Conservation (phyloP, 2,888 invertebrate species). For the Cheilosia scutellata region DNA sequence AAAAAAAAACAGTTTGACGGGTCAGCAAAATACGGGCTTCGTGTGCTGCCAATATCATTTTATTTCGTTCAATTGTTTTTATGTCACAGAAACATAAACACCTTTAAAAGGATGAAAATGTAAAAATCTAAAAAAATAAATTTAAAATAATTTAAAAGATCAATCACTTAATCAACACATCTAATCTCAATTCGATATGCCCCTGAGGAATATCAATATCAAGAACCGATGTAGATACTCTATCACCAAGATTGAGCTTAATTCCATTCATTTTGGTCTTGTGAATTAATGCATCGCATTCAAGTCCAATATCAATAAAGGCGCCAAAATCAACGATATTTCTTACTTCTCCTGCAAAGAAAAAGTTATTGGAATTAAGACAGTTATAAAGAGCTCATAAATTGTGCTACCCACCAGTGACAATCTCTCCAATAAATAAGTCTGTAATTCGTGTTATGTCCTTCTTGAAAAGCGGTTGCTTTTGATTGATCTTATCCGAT, state of each 20-base stretch:
- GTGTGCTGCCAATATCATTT: too few species aligned
- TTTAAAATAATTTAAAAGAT: not conserved
- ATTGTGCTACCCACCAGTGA: constrained; percentile 86
- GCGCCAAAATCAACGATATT: constrained; percentile 96
- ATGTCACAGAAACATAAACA: too few species aligned
- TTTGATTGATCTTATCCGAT: constrained; percentile 87
- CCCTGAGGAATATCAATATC: constrained; percentile 86
- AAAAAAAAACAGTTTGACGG: too few species aligned
- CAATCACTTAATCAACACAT: constrained; percentile 77
- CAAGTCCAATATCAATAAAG: constrained; percentile 94
- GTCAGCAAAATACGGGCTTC: too few species aligned
- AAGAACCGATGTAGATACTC: constrained; percentile 88
- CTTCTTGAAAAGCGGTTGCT: constrained; percentile 90
- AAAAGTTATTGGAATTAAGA: too few species aligned
- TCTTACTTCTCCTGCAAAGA: constrained; percentile 88
- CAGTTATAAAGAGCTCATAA: too few species aligned
- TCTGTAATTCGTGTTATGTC: constrained; percentile 89
- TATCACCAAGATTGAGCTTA: constrained; percentile 88
- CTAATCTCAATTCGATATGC: constrained; percentile 86
- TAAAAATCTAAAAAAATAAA: too few species aligned
- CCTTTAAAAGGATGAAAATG: too few species aligned
- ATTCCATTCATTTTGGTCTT: constrained; percentile 86
- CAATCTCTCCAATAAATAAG: constrained; percentile 86
- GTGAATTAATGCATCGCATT: constrained; percentile 89
- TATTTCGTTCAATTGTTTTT: too few species aligned